Conservation (phyloP, 2,888 invertebrate genomes). For the Lepidochrysops patricia region DNA sequence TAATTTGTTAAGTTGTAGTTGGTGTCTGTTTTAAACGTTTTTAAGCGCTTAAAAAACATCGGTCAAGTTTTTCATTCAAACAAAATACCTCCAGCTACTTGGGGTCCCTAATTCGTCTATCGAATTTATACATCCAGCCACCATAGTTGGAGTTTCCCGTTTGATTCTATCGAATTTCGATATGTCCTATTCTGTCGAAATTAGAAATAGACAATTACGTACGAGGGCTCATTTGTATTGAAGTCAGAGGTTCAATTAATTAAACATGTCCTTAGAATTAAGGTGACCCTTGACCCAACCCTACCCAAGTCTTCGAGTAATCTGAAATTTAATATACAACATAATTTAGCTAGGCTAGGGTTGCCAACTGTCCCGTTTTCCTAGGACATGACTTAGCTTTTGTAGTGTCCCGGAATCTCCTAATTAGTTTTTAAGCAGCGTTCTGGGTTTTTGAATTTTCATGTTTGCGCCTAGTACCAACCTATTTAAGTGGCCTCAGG, state of each 20-base stretch:
- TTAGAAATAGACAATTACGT: conserved; percentile 1
- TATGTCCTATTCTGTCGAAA: not conserved
- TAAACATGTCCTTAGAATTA: conserved; percentile 2
- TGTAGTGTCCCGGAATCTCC: too few relatives aligned
- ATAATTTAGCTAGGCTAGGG: not conserved
- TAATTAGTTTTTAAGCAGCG: too few relatives aligned
- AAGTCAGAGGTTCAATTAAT: conserved; percentile 7
- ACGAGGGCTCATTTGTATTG: conserved; percentile 3
- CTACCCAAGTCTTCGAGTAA: not conserved
- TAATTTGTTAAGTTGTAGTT: conserved; percentile 6
- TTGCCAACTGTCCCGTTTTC: too few relatives aligned
- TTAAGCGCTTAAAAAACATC: not conserved
- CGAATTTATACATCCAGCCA: too few relatives aligned
- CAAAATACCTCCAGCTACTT: not conserved
- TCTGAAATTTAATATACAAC: conserved; percentile 3
- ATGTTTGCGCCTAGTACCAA: too few relatives aligned
- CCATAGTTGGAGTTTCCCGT: too few relatives aligned
- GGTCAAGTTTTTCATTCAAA: not conserved
- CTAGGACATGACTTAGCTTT: too few relatives aligned
- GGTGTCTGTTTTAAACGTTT: not conserved
- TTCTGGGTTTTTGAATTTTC: too few relatives aligned
- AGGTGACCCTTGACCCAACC: conserved; percentile 5
- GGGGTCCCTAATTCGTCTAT: too few relatives aligned
- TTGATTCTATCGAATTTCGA: not conserved
- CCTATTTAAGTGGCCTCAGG: too few relatives aligned